These are phyloP conservation scores for Lepidotrigona ventralis DNA, from an alignment of 1,140 invertebrate genomes.

Conservation along the genomic window DNA sequence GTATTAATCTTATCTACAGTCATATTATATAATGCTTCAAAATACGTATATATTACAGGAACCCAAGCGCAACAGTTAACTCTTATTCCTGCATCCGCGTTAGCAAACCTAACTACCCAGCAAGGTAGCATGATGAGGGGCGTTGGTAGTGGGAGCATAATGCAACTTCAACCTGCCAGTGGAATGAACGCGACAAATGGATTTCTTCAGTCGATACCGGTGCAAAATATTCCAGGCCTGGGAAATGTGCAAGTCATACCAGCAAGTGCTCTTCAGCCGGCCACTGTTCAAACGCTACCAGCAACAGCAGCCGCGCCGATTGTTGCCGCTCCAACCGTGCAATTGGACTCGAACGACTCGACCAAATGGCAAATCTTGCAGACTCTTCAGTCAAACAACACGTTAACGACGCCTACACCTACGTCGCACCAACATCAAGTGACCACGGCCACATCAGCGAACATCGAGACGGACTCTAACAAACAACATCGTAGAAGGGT, in stretches of 20 bases:
- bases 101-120: constrained; percentile 74
- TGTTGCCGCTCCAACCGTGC: constrained; percentile 62
- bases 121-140: constrained; percentile 74
- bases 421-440: constrained; percentile 70
- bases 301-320: constrained; percentile 62
- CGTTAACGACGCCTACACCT: constrained; percentile 67
- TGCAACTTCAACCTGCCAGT: constrained; percentile 74
- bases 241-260: constrained; percentile 89
- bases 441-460: constrained; percentile 57
- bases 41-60: constrained; percentile 62
- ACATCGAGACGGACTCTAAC: constrained; percentile 64
- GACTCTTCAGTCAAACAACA: constrained; percentile 78
- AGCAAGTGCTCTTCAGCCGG: constrained; percentile 78
- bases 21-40: background rate
- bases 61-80: constrained; percentile 87
- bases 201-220: constrained; percentile 82
- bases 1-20: background rate
- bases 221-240: constrained; percentile 87
- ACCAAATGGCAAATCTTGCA: constrained; percentile 91
- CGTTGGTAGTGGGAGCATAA: constrained; percentile 73
- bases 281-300: constrained; percentile 74
- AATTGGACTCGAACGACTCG: constrained; percentile 89
- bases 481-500: constrained; percentile 85
- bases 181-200: constrained; percentile 74
- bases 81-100: constrained; percentile 84